Evolutionary conservation across 2,797 vertebrate species (phyloP), one percentile per base, ranked within the genome.

Genomic region (Diglossa cyanea): DNA sequence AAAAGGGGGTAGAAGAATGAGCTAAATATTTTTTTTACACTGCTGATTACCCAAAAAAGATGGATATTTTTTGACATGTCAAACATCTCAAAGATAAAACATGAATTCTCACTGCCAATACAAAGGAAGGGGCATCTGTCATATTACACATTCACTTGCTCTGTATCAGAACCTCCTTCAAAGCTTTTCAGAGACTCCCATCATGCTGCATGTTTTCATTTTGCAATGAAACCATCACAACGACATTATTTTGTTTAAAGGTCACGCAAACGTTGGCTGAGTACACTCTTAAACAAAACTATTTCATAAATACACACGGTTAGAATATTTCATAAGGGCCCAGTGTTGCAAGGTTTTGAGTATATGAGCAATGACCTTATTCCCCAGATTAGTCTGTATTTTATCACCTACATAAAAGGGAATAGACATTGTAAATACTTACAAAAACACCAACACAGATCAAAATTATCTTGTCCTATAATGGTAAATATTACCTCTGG

Each of bases 41-140:
- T 75, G 42, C 31, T 68, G 72, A 68, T 83, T 90, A 78, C 50
- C 28, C 50, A 81, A 68, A 83, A 88, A 54, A 88, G 26, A 71
- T 9, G n/a, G 58, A 82, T 42, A 88, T 53, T 74, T 80, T 93
- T 80, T 93, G 54, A 68, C 5, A 10, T 40, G 31, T 80, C 85
- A 85, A 94, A 70, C 24, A 77, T 67, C 28, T 86, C 72, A 93
- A 81, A 91, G 86, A 90, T 83, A 88, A 92, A 93, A 75, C 45
- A 85, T 6, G 17, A 94, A 80, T 90, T 96, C 87, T 90, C 79
- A 84, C 76, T 78, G 65, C 75, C 39, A 86, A 62, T 72, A 58
- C 19, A 88, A 80, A 86, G 75, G 66, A 93, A 90, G 60, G 54
- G 50, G 37, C 58, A 93, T 72, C 87, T 90, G 54, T 86, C 75